phyloP scores from a whole-genome alignment of 1,140 invertebrate species.

The Hylaeus volcanicus region DNA sequence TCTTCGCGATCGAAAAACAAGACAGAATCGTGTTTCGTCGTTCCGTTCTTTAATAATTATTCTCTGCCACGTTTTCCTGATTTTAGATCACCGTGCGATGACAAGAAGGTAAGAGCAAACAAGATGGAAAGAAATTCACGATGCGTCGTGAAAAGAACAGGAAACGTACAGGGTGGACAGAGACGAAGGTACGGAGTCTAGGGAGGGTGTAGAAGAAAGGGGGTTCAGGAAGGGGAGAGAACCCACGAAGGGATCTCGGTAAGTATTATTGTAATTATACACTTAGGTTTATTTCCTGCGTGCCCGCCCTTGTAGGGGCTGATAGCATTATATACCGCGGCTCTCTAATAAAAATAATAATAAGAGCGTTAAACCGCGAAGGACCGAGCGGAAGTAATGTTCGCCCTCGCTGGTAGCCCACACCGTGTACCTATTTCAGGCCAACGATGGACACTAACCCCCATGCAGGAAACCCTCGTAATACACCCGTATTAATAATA shows the following conservation, averaged over 20 bases:
- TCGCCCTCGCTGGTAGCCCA: conserved; percentile 57
- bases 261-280: conserved; percentile 81
- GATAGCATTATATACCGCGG: conserved; percentile 73
- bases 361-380: conserved; percentile 78
- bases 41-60: too few relatives aligned
- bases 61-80: too few relatives aligned
- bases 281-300: conserved; percentile 81
- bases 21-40: too few relatives aligned
- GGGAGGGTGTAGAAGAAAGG: conserved; percentile 53
- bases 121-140: not conserved
- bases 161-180: conserved; percentile 14
- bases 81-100: conserved; percentile 24
- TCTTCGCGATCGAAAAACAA: too few relatives aligned
- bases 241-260: conserved; percentile 57
- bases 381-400: conserved; percentile 70
- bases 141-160: not conserved
- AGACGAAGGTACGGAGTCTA: conserved; percentile 53
- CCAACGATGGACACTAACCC: conserved; percentile 22
- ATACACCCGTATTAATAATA: conserved; percentile 31
- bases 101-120: conserved; percentile 2
- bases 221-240: conserved; percentile 50
- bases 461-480: conserved; percentile 23
- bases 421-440: conserved; percentile 22
- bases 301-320: conserved; percentile 65
- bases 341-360: conserved; percentile 79